A percentile compares a stretch with the other conserved stretches of the same genome.
These are phyloP conservation scores for Neodiprion fabricii DNA, from an alignment of 1,140 invertebrate genomes.

Conservation along the genomic window DNA sequence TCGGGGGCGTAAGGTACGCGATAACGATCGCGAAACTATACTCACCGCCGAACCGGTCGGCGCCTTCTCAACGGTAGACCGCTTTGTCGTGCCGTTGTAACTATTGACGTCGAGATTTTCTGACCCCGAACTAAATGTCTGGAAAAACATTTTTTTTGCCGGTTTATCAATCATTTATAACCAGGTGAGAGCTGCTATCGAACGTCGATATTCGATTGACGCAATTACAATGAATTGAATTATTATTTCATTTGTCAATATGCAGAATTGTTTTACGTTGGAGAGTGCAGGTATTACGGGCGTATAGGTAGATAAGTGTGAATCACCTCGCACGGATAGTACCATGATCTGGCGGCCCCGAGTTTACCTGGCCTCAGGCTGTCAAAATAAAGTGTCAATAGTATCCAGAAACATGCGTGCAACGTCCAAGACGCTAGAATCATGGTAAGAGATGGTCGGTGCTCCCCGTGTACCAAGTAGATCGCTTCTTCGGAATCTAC, in stretches of 20 bases:
- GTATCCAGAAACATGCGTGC: conserved; percentile 35
- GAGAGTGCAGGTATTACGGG: not conserved
- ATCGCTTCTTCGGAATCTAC: not conserved
- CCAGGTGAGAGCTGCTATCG: no score
- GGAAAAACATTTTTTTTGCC: not conserved
- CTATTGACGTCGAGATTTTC: conserved; percentile 17
- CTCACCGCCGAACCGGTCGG: conserved; percentile 31
- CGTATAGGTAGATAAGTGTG: not conserved
- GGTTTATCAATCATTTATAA: not conserved
- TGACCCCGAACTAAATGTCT: conserved; percentile 5
- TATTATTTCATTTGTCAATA: no score
- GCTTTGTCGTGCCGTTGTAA: conserved; percentile 34
- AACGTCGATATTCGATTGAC: no score
- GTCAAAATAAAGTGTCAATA: conserved; percentile 34
- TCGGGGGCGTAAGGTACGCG: no score
- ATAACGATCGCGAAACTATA: no score
- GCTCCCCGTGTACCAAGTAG: conserved; percentile 15
- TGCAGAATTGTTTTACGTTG: no score
- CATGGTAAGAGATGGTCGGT: conserved; percentile 21
- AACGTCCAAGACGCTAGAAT: conserved; percentile 29
- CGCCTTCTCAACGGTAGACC: conserved; percentile 33
- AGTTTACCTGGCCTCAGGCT: conserved; percentile 35
- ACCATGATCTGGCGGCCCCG: conserved; percentile 31
- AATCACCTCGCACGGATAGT: conserved; percentile 32
- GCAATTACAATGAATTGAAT: no score